phyloP scores from a whole-genome alignment of 2,113 vertebrate genomes.

The Siphamia tubifer region DNA sequence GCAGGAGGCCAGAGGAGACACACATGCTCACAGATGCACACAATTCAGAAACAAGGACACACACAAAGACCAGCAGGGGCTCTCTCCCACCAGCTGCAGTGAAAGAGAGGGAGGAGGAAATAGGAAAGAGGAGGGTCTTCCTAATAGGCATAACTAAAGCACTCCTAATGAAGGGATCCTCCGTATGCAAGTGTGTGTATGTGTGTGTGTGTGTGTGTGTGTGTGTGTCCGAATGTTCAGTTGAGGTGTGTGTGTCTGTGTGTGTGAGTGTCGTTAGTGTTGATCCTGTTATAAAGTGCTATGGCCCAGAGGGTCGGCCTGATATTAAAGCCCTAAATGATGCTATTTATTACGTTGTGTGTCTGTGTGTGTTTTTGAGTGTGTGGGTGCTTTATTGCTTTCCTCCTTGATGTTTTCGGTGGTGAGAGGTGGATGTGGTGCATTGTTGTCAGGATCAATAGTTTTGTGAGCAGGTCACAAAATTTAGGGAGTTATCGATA shows the following conservation, averaged over 20 bases:
- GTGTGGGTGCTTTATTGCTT: conserved; percentile 84
- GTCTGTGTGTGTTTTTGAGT: conserved; percentile 35
- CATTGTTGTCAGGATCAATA: conserved; percentile 84
- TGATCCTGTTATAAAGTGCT: conserved; percentile 79
- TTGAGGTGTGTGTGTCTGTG: conserved; percentile 23
- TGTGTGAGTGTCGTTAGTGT: conserved; percentile 72
- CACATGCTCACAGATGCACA: conserved; percentile 50
- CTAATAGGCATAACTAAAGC: conserved; percentile 80
- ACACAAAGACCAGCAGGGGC: conserved; percentile 71
- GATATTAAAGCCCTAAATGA: conserved; percentile 87
- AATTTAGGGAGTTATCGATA: conserved; percentile 89
- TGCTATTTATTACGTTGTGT: conserved; percentile 84
- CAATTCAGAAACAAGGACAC: conserved; percentile 54
- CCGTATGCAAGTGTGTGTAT: conserved; percentile 28
- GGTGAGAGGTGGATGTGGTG: neutral
- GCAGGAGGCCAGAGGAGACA: conserved; percentile 53
- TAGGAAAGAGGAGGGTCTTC: conserved; percentile 61
- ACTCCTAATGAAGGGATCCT: conserved; percentile 70
- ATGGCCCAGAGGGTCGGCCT: conserved; percentile 78
- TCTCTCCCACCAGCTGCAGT: conserved; percentile 82
- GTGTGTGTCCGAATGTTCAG: conserved; percentile 27
- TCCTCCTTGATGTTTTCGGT: conserved; percentile 71
- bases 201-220: conserved; percentile 31
- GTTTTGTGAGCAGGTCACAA: conserved; percentile 53
- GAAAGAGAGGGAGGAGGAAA: conserved; percentile 69